These are phyloP conservation scores for Aptenodytes forsteri DNA, from an alignment of 2,113 vertebrate species.

Conservation along the genomic window DNA sequence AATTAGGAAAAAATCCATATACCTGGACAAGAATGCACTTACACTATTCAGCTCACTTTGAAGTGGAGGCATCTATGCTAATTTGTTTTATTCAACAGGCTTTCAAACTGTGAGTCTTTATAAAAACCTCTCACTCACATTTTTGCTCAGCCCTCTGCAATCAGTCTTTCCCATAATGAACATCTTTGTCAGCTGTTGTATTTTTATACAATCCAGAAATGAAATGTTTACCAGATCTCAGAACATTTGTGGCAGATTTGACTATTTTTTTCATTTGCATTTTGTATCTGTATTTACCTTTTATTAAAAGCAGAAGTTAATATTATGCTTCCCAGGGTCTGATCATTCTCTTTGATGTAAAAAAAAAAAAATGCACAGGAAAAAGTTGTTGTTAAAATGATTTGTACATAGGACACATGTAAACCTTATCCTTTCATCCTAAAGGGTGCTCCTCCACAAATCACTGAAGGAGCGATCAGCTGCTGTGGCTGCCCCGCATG, in stretches of 20 bases:
- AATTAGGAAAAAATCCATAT: not conserved
- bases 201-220: not conserved
- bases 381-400: not conserved
- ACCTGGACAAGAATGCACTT: not conserved
- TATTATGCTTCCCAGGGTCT: not conserved
- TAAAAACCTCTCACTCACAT: not conserved
- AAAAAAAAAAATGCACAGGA: not conserved
- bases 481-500: not conserved
- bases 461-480: not conserved
- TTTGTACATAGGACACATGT: not conserved
- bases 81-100: not conserved
- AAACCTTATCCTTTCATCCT: not conserved
- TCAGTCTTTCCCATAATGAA: not conserved
- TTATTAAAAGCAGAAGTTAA: conserved; percentile 17
- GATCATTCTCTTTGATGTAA: not conserved
- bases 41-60: not conserved
- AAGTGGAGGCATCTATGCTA: not conserved
- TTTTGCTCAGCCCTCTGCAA: not conserved
- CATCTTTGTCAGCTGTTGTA: not conserved
- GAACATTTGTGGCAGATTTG: not conserved
- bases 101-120: not conserved
- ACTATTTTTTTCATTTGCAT: not conserved
- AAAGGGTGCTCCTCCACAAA: not conserved
- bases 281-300: conserved; percentile 6
- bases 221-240: conserved; percentile 2